Evolutionary conservation across 1,140 invertebrate genomes (phyloP).

Genomic region (Cydia amplana): DNA sequence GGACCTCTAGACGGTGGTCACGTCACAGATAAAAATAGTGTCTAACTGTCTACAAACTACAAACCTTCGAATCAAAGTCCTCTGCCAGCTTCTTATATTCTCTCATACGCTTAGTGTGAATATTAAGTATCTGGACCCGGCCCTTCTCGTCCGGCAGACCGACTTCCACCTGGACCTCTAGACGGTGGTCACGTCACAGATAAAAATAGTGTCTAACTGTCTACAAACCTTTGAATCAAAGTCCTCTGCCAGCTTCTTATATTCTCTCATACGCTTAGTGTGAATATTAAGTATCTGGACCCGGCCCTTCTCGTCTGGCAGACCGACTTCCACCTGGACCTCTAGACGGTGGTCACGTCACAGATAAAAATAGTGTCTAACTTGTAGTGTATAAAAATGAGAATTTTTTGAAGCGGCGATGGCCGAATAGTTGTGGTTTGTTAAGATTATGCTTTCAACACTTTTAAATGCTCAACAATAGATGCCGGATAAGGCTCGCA

Average conservation of each 20-base stretch:
- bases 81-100: constrained; percentile 93
- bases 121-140: constrained; percentile 94
- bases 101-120: constrained; percentile 96
- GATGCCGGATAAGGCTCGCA: too few species aligned
- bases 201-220: neutral
- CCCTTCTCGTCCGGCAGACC: constrained; percentile 97
- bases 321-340: constrained; percentile 99
- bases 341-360: too few species aligned
- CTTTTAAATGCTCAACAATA: too few species aligned
- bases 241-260: constrained; percentile 93
- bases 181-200: constrained; percentile 90
- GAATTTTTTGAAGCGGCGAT: too few species aligned
- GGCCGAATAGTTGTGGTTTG: too few species aligned
- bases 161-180: constrained; percentile 99
- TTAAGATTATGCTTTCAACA: too few species aligned
- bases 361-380: too few species aligned
- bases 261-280: constrained; percentile 93
- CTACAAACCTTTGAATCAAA: constrained; percentile 86
- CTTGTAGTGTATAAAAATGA: too few species aligned
- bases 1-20: too few species aligned
- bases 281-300: constrained; percentile 98
- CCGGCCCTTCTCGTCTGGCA: constrained; percentile 96
- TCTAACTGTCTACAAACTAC: too few species aligned
- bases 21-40: too few species aligned
- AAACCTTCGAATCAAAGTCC: constrained; percentile 91